phyloP scores from a whole-genome alignment of 2,113 vertebrate genomes.

The Mormyrus iriodes region DNA sequence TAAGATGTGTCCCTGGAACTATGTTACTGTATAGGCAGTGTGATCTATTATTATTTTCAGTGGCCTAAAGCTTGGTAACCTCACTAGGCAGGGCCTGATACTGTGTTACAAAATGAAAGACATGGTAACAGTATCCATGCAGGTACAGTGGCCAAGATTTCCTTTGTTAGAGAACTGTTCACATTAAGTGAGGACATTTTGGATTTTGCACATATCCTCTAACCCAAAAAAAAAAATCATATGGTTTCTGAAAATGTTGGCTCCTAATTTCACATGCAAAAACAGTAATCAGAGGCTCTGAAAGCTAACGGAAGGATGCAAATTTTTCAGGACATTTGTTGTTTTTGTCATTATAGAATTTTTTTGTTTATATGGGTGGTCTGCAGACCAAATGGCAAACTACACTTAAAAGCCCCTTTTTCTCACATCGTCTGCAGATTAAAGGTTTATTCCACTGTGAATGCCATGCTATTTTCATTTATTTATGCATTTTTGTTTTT shows the following conservation, averaged over 20 bases:
- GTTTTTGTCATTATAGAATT: background rate
- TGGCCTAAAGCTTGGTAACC: background rate
- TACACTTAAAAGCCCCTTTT: background rate
- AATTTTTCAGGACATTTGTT: background rate
- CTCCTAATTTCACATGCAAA: background rate
- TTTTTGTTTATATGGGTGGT: background rate
- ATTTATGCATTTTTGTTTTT: background rate
- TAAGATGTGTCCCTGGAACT: background rate
- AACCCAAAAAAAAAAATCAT: background rate
- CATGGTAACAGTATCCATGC: background rate
- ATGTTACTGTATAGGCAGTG: background rate
- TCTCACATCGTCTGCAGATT: background rate
- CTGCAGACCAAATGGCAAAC: background rate
- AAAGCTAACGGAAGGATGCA: background rate
- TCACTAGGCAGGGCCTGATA: background rate
- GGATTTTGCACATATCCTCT: background rate
- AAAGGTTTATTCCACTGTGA: background rate
- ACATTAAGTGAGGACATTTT: background rate
- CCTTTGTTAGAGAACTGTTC: background rate
- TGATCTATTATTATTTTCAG: background rate
- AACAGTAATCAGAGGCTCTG: background rate
- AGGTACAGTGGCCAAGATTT: background rate
- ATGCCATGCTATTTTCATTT: background rate
- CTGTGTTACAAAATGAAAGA: background rate
- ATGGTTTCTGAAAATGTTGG: background rate